Base-by-base conservation (phyloP, 2,888 invertebrate species). In the Limnephilus auricula region DNA sequence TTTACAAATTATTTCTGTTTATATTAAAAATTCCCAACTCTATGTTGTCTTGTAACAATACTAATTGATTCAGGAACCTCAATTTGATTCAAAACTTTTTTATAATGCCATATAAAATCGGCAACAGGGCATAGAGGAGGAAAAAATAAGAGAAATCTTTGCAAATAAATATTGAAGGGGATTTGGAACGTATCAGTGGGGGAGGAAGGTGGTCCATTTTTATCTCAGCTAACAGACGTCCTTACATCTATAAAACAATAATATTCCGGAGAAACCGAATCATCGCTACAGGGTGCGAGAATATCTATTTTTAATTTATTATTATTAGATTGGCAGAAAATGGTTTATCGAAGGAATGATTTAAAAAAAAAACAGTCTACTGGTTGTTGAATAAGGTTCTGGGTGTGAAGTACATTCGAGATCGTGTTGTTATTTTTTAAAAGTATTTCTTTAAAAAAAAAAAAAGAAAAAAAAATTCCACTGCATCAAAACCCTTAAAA, bases 171-270 rank as follows among this genome's bases (percentile, higher is more conserved):
- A 87, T 87, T 87, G 87, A 87, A 87, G 87, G 86, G 87, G 87
- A 87, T 87, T 87, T 87, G 31, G 65, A 32, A 85, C 30, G 85
- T 85, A 40, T 40, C 85, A 82, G 82, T 34, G 82, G 1, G 12
- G 82, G 34, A 30, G 83, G 34, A 34, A 65, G 50, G 50, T 50
- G 87, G 87, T 65, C 78, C 87, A 87, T 87, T 78, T 87, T 87
- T 87, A 87, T 87, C 87, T 87, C 87, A 87, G 87, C 65, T 87
- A 87, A 87, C 87, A 87, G 87, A 87, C 65, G 87, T 87, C 87
- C 87, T 87, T 87, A 87, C 87, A 87, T 87, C 87, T 65, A 87
- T 87, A 87, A 87, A 87, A 87, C 87, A 87, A 87, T 65, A 65
- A 65, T 87, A 87, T 87, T 87, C 78, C 87, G 65, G 65, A 87